phyloP scores from a whole-genome alignment of 2,797 vertebrate species.

The Cichlasoma orientale region DNA sequence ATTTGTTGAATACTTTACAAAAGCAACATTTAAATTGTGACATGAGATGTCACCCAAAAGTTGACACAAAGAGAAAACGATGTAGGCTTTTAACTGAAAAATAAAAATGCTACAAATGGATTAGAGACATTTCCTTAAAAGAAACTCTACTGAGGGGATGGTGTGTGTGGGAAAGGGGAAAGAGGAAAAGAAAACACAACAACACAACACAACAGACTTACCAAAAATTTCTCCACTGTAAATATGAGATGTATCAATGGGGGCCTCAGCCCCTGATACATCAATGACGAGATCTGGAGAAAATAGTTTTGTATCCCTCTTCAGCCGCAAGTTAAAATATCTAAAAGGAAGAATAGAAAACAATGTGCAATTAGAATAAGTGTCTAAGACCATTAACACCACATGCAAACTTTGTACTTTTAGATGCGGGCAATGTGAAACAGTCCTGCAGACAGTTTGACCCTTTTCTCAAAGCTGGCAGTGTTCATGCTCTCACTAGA shows the following conservation, averaged over 20 bases:
- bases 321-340: constrained; percentile 94
- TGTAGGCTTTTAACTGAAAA: constrained; percentile 4
- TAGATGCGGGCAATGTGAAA: background rate
- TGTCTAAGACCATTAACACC: background rate
- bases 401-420: background rate
- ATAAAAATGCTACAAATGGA: background rate
- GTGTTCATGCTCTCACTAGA: background rate
- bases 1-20: background rate
- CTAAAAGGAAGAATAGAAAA: constrained; percentile 66
- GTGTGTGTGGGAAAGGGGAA: background rate
- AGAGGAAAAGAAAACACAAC: background rate
- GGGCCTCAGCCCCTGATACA: constrained; percentile 83
- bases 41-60: background rate
- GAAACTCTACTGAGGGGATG: background rate
- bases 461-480: background rate
- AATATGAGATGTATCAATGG: constrained; percentile 94
- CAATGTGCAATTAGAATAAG: background rate
- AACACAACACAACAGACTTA: constrained; percentile 71
- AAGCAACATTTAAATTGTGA: background rate
- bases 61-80: background rate
- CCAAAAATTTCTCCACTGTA: constrained; percentile 95
- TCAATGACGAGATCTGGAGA: constrained; percentile 90
- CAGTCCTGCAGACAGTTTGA: background rate
- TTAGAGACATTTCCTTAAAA: background rate
- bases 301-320: constrained; percentile 90